These are phyloP conservation scores for Diorhabda carinulata DNA, from an alignment of 1,140 invertebrate genomes.

Conservation along the genomic window DNA sequence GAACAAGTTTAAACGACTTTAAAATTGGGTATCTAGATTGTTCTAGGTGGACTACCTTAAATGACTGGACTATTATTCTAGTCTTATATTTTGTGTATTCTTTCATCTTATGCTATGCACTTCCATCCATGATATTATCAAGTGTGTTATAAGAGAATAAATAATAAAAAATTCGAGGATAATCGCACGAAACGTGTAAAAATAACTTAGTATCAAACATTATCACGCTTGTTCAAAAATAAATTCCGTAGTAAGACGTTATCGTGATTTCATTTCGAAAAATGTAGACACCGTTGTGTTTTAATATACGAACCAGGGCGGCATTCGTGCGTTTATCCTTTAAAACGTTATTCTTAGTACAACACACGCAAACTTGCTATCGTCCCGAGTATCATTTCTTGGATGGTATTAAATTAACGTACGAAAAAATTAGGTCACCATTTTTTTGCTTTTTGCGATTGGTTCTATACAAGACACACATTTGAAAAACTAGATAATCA, in stretches of 20 bases:
- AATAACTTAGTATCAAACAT: background rate
- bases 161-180: background rate
- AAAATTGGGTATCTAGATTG: no score
- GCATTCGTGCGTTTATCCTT: background rate
- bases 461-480: background rate
- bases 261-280: background rate
- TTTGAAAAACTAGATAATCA: background rate
- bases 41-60: no score
- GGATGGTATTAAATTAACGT: no score
- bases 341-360: background rate
- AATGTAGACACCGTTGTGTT: background rate
- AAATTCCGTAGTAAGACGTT: background rate
- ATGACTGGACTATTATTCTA: no score
- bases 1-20: no score
- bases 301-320: background rate
- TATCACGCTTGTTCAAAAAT: constrained; percentile 1
- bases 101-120: no score
- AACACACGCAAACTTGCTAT: background rate
- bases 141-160: no score
- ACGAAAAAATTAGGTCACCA: background rate
- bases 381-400: no score
- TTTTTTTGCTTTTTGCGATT: background rate
- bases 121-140: no score
- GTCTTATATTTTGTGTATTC: no score
- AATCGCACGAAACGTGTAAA: background rate